Conservation (phyloP, 1,140 invertebrate species). For the Cherax destructor region DNA sequence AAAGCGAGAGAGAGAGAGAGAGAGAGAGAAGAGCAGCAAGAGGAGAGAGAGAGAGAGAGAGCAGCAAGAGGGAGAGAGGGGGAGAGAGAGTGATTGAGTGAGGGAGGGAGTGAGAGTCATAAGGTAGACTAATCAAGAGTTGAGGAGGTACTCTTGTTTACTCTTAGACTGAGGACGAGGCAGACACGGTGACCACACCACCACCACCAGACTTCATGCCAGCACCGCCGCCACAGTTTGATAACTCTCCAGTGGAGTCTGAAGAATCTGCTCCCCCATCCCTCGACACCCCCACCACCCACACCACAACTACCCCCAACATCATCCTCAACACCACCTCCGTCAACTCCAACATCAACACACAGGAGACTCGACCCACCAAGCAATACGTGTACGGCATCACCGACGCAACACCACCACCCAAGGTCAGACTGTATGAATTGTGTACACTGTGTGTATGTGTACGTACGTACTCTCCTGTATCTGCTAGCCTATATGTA, state of each 20-base stretch:
- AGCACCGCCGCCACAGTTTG: constrained; percentile 59
- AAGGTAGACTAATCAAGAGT: not conserved
- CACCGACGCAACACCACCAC: not conserved
- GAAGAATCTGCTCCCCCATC: constrained; percentile 52
- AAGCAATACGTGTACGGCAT: constrained; percentile 62
- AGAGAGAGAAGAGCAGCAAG: too few species aligned
- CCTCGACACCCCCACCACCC: constrained; percentile 24
- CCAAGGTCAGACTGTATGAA: not conserved
- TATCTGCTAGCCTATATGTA: too few species aligned
- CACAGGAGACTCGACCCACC: constrained; percentile 24
- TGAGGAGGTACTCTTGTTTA: not conserved
- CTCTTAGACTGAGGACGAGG: constrained; percentile 11
- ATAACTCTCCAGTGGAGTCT: constrained; percentile 54
- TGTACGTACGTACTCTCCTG: too few species aligned
- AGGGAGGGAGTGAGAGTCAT: too few species aligned
- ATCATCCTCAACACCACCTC: not conserved
- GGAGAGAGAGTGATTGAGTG: too few species aligned
- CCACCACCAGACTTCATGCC: constrained; percentile 55
- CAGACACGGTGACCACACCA: not conserved
- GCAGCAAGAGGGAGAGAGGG: too few species aligned
- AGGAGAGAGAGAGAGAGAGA: too few species aligned
- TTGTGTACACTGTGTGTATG: too few species aligned
- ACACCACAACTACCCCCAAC: not conserved
- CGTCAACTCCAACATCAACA: not conserved
- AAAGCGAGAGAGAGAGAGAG: too few species aligned